A percentile compares a stretch with the other conserved stretches of the same genome.
These are phyloP conservation scores for Gymnoscelis rufifasciata DNA, from an alignment of 2,888 invertebrate genomes.

Conservation along the genomic window DNA sequence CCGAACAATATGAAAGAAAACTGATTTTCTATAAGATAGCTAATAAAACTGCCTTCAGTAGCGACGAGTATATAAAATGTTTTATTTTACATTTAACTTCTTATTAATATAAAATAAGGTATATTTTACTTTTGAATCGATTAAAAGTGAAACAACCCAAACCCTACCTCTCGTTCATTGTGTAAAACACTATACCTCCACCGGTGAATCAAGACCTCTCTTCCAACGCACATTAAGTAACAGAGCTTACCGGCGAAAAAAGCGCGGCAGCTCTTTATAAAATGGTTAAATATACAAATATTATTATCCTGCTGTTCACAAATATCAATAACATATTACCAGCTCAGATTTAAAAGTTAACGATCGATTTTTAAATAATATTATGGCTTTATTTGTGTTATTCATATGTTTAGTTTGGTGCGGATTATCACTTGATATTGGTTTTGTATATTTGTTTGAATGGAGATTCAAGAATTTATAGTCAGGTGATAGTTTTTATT, in stretches of 20 bases:
- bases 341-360: conserved; percentile 75
- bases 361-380: conserved; percentile 52
- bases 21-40: too few species aligned
- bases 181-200: conserved; percentile 58
- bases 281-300: conserved; percentile 68
- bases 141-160: conserved; percentile 14
- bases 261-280: conserved; percentile 45
- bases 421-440: background rate
- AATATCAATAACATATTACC: conserved; percentile 78
- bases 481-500: background rate
- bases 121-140: conserved; percentile 4
- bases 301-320: conserved; percentile 76
- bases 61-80: too few species aligned
- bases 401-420: conserved; percentile 11
- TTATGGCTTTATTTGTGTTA: conserved; percentile 49
- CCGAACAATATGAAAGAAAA: too few species aligned
- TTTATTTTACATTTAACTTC: background rate
- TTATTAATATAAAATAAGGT: background rate
- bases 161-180: conserved; percentile 73
- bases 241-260: conserved; percentile 17
- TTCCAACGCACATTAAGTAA: conserved; percentile 29
- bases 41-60: background rate
- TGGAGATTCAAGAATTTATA: background rate
- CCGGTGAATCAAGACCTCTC: conserved; percentile 43
- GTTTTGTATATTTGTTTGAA: background rate